These are phyloP conservation scores for Trogon surrucura DNA, from an alignment of 2,113 vertebrate species.

Conservation along the genomic window DNA sequence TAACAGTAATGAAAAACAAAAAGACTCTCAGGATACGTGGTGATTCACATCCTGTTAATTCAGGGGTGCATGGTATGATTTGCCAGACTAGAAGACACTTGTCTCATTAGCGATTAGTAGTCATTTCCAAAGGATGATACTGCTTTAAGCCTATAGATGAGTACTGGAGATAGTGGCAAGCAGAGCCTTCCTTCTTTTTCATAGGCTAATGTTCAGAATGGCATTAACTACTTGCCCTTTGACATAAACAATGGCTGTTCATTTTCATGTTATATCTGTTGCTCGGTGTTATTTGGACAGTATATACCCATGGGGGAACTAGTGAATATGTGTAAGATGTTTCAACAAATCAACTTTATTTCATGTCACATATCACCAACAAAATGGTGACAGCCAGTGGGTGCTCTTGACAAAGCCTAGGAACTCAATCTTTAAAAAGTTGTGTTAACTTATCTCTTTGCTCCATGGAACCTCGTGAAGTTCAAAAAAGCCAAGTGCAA, in stretches of 20 bases:
- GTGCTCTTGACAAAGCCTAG: neutral
- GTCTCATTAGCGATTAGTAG: neutral
- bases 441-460: neutral
- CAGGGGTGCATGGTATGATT: neutral
- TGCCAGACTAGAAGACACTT: neutral
- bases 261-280: neutral
- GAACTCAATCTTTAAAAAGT: neutral
- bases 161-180: neutral
- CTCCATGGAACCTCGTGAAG: neutral
- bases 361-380: neutral
- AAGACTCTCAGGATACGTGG: neutral
- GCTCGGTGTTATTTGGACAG: neutral
- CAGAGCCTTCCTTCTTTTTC: neutral
- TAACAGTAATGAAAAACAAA: neutral
- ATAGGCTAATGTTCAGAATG: neutral
- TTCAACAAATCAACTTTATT: neutral
- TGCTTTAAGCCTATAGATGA: neutral
- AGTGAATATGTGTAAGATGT: neutral
- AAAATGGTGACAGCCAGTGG: neutral
- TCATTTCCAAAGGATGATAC: neutral
- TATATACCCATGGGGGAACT: rapidly evolving
- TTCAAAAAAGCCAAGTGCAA: too few species aligned
- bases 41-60: neutral
- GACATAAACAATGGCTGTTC: neutral
- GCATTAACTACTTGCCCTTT: neutral